Evolutionary conservation across 1,140 invertebrate species (phyloP).

Genomic region (Oscheius sp.): DNA sequence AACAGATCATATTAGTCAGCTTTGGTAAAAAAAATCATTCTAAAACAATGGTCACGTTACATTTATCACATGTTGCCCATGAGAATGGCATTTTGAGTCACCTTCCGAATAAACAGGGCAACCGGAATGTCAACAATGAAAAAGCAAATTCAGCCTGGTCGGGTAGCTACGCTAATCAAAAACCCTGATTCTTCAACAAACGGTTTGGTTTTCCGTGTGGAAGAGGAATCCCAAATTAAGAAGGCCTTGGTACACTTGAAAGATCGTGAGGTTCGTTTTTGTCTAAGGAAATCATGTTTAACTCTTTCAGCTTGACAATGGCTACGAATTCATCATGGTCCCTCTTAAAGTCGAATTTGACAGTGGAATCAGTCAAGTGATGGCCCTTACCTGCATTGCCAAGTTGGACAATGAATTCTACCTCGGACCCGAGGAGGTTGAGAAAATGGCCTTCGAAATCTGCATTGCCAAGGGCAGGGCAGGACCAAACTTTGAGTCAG

Average conservation of each 20-base stretch:
- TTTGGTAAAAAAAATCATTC: no score
- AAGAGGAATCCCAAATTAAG: not conserved
- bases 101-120: not conserved
- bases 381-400: slow-evolving; percentile 30
- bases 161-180: slow-evolving; percentile 28
- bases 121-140: not conserved
- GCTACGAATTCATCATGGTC: slow-evolving; percentile 26
- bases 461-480: slow-evolving; percentile 22
- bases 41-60: no score
- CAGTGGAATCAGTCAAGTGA: not conserved
- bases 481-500: slow-evolving; percentile 32
- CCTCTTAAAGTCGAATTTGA: slow-evolving; percentile 3
- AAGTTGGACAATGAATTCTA: slow-evolving; percentile 13
- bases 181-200: slow-evolving; percentile 10
- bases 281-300: not conserved
- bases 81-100: not conserved
- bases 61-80: not conserved
- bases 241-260: slow-evolving; percentile 23
- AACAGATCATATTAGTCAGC: no score
- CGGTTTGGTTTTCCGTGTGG: slow-evolving; percentile 29
- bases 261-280: slow-evolving; percentile 15
- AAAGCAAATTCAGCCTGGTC: slow-evolving; percentile 24
- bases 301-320: slow-evolving; percentile 26
- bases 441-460: slow-evolving; percentile 27
- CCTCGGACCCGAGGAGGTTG: slow-evolving; percentile 19